These are phyloP conservation scores for Leptura quadrifasciata DNA, from an alignment of 2,888 invertebrate species.

Conservation along the genomic window DNA sequence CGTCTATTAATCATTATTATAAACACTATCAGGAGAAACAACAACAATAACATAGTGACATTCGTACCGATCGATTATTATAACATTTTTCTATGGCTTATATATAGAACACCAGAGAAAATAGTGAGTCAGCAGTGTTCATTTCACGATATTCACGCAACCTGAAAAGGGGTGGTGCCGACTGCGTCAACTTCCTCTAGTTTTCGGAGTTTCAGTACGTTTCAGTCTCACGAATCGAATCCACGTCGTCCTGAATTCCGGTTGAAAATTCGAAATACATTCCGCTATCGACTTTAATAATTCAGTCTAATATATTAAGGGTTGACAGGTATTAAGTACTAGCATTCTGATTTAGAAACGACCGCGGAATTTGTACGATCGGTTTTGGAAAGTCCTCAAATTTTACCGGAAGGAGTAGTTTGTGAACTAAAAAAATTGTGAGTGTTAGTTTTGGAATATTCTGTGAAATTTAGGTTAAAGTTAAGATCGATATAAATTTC, in stretches of 20 bases:
- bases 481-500: slow-evolving; percentile 34
- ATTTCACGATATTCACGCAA: slow-evolving; percentile 56
- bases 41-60: slow-evolving; percentile 18
- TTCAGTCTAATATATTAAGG: neutral
- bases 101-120: slow-evolving; percentile 40
- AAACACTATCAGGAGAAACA: neutral
- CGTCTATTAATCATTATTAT: slow-evolving; percentile 9
- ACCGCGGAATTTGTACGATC: neutral
- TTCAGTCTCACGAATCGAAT: slow-evolving; percentile 35
- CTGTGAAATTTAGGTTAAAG: slow-evolving; percentile 32
- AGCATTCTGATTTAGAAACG: neutral
- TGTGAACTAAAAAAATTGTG: slow-evolving; percentile 18
- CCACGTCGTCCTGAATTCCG: slow-evolving; percentile 36
- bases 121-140: slow-evolving; percentile 46
- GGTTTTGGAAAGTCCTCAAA: neutral
- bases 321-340: neutral
- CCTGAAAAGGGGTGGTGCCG: slow-evolving; percentile 57
- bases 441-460: slow-evolving; percentile 30
- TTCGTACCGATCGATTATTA: slow-evolving; percentile 24
- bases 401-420: neutral
- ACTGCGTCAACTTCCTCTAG: slow-evolving; percentile 55
- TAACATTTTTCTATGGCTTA: slow-evolving; percentile 33
- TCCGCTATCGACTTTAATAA: slow-evolving; percentile 17
- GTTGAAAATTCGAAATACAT: slow-evolving; percentile 32
- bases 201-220: slow-evolving; percentile 54